These are phyloP conservation scores for Xiphophorus maculatus DNA, from an alignment of 2,113 vertebrate species.

Conservation along the genomic window DNA sequence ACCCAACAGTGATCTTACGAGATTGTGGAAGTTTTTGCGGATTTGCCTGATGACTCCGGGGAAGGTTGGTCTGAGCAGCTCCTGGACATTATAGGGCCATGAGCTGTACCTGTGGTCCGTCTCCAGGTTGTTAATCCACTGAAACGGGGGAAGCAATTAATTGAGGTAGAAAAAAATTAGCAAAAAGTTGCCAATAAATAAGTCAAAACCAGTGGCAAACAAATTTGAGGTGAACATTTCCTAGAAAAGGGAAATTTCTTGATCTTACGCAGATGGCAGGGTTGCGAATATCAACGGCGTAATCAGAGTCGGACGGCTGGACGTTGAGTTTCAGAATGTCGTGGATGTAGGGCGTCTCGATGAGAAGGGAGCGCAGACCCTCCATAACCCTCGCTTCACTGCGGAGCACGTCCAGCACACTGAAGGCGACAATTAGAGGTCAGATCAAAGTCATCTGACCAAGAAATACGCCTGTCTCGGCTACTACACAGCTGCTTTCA, in stretches of 20 bases:
- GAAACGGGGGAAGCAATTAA: constrained; percentile 11
- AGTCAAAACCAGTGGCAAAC: not conserved
- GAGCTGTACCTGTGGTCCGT: constrained; percentile 88
- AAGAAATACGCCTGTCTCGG: too few species aligned
- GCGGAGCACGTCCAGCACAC: constrained; percentile 93
- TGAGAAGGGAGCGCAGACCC: constrained; percentile 89
- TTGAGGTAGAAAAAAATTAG: not conserved
- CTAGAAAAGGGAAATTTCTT: not conserved
- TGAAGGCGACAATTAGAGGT: constrained; percentile 52
- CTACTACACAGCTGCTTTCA: not conserved
- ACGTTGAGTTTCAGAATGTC: constrained; percentile 93
- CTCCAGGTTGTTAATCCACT: constrained; percentile 99
- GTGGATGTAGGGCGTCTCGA: constrained; percentile 89
- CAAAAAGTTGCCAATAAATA: not conserved
- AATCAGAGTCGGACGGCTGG: constrained; percentile 92
- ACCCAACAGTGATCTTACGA: constrained; percentile 78
- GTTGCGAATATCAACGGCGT: constrained; percentile 94
- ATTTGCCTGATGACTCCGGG: constrained; percentile 97
- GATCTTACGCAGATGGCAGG: constrained; percentile 89
- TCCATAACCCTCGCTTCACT: constrained; percentile 95
- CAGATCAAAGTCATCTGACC: not conserved
- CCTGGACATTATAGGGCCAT: constrained; percentile 94
- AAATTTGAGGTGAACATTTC: not conserved
- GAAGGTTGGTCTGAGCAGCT: constrained; percentile 94
- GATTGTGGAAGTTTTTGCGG: constrained; percentile 96